Evolutionary conservation across 23 tunicate species (phyloP).

Genomic region (Styela plicata): DNA sequence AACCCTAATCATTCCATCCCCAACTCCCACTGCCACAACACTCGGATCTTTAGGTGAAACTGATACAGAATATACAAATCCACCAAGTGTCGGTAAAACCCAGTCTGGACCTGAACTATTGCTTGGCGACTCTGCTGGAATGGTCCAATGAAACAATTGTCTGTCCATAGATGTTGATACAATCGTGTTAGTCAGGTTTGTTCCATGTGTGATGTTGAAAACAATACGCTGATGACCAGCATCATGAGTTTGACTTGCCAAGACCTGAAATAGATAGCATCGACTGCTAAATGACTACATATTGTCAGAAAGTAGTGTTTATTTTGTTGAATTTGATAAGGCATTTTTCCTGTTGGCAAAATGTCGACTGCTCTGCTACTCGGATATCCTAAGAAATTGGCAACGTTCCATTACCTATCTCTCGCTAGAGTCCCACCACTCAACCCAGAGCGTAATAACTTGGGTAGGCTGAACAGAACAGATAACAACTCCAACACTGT

Average conservation of each 20-base stretch:
- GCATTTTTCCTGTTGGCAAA: no score
- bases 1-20: constrained; percentile 88
- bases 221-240: constrained; percentile 72
- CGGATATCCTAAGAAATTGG: no score
- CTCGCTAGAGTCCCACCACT: no score
- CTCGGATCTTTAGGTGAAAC: constrained; percentile 79
- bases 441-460: no score
- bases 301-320: no score
- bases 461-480: no score
- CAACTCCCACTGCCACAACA: constrained; percentile 74
- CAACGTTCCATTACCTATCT: no score
- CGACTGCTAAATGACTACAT: no score
- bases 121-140: constrained; percentile 26
- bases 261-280: no score
- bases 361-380: no score
- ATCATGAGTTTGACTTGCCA: constrained; percentile 45
- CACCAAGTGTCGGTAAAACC: constrained; percentile 78
- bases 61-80: constrained; percentile 62
- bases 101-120: constrained; percentile 43
- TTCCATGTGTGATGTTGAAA: constrained; percentile 58
- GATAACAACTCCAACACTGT: no score
- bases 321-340: no score
- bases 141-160: constrained; percentile 62
- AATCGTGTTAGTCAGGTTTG: constrained; percentile 27
- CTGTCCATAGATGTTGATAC: constrained; percentile 96